phyloP scores from a whole-genome alignment of 2,888 invertebrate species.

The Exocentrus adspersus region DNA sequence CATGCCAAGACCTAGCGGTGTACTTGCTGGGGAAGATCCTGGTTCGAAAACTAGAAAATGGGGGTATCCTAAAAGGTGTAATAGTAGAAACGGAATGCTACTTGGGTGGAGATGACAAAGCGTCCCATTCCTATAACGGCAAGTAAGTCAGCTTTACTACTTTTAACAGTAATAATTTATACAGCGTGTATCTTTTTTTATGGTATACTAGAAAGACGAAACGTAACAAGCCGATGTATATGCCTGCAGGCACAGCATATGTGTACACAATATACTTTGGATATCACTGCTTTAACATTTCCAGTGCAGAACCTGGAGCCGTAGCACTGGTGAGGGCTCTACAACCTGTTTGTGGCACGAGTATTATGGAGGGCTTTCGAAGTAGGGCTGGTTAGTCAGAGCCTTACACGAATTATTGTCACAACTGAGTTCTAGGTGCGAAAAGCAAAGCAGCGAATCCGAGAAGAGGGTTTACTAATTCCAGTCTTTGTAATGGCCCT shows the following conservation, averaged over 20 bases:
- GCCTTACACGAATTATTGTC: not conserved
- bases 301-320: conserved; percentile 71
- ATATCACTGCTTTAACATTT: conserved; percentile 78
- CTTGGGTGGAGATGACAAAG: conserved; percentile 72
- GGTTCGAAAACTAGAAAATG: conserved; percentile 66
- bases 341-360: conserved; percentile 70
- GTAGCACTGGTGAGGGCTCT: conserved; percentile 75
- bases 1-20: conserved; percentile 32
- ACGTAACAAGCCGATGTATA: conserved; percentile 75
- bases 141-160: conserved; percentile 39
- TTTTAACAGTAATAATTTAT: conserved; percentile 3
- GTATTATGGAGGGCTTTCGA: conserved; percentile 65
- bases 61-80: conserved; percentile 67
- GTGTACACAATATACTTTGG: conserved; percentile 78
- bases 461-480: conserved; percentile 57
- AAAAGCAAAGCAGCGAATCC: not conserved
- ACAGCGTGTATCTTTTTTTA: no score
- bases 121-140: conserved; percentile 70
- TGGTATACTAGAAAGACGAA: conserved; percentile 64
- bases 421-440: not conserved
- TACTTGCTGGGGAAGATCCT: conserved; percentile 70
- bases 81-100: conserved; percentile 82
- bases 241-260: conserved; percentile 76
- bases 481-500: conserved; percentile 76
- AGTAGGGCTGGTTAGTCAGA: not conserved